These are phyloP conservation scores for Himalopsyche anomala DNA, from an alignment of 2,888 invertebrate genomes.

Conservation along the genomic window DNA sequence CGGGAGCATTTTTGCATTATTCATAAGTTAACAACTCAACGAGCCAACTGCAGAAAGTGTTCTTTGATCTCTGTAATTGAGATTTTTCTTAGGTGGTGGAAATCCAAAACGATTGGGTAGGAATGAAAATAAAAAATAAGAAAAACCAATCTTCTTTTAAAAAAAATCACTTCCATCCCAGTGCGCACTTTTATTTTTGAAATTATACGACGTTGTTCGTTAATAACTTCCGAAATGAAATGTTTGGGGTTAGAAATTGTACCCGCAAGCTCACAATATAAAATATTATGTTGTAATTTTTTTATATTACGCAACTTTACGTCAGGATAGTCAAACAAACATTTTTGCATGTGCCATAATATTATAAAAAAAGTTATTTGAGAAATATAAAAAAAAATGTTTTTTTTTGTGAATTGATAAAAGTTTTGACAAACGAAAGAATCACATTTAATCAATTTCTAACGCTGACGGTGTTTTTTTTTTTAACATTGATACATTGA, in stretches of 20 bases:
- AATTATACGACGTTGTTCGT: slow-evolving; percentile 34
- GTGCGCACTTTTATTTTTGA: slow-evolving; percentile 34
- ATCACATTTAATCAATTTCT: too few species aligned
- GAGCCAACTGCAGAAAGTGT: slow-evolving; percentile 62
- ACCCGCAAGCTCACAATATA: not conserved
- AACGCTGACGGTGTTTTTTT: too few species aligned
- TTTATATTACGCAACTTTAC: not conserved
- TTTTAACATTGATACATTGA: too few species aligned
- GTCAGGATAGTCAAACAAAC: too few species aligned
- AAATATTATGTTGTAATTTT: not conserved
- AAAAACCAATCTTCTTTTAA: slow-evolving; percentile 57
- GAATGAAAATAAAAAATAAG: slow-evolving; percentile 35
- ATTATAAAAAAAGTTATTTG: too few species aligned
- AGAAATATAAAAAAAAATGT: too few species aligned
- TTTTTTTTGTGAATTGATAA: too few species aligned
- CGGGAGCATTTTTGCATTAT: slow-evolving; percentile 58
- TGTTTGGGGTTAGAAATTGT: not conserved
- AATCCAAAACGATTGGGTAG: slow-evolving; percentile 17
- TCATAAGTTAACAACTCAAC: slow-evolving; percentile 60
- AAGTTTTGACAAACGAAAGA: too few species aligned
- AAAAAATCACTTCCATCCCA: not conserved
- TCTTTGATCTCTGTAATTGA: slow-evolving; percentile 65
- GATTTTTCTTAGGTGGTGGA: slow-evolving; percentile 51
- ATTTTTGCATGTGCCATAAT: too few species aligned
- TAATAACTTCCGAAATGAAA: slow-evolving; percentile 29